Percentiles rank a stretch among this genome's conserved stretches.
These are phyloP conservation scores for Adelosebastes latens DNA, from an alignment of 2,797 vertebrate genomes.

Conservation along the genomic window DNA sequence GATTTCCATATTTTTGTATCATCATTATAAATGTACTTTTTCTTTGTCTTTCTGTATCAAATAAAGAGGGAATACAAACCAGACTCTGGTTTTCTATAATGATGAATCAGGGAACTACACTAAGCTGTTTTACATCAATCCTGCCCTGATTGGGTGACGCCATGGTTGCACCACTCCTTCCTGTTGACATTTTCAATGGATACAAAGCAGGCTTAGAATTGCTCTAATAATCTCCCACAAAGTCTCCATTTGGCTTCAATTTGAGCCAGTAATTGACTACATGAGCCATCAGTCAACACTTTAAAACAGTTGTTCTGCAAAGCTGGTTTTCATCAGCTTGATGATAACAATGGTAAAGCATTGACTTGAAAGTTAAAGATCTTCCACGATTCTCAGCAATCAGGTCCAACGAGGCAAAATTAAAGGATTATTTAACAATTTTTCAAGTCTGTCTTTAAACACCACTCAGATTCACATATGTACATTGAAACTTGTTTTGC, in stretches of 20 bases:
- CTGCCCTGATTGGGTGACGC: not conserved
- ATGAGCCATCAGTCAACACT: not conserved
- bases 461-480: not conserved
- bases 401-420: not conserved
- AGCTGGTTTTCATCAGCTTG: not conserved
- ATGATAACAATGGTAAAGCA: not conserved
- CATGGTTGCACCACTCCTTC: not conserved
- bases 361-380: not conserved
- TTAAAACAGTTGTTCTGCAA: not conserved
- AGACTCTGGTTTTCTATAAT: not conserved
- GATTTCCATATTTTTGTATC: conserved; percentile 58
- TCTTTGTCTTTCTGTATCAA: conserved; percentile 30
- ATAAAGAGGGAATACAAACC: conserved; percentile 50
- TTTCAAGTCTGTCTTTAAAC: not conserved
- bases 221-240: not conserved
- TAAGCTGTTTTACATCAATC: not conserved
- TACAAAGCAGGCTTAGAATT: not conserved
- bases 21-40: conserved; percentile 4
- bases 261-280: not conserved
- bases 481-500: not conserved
- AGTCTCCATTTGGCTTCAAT: not conserved
- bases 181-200: not conserved
- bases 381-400: not conserved
- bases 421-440: not conserved
- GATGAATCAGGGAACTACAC: not conserved